Evolutionary conservation across 2,113 vertebrate species (phyloP).

Genomic region (Xiphophorus couchianus): DNA sequence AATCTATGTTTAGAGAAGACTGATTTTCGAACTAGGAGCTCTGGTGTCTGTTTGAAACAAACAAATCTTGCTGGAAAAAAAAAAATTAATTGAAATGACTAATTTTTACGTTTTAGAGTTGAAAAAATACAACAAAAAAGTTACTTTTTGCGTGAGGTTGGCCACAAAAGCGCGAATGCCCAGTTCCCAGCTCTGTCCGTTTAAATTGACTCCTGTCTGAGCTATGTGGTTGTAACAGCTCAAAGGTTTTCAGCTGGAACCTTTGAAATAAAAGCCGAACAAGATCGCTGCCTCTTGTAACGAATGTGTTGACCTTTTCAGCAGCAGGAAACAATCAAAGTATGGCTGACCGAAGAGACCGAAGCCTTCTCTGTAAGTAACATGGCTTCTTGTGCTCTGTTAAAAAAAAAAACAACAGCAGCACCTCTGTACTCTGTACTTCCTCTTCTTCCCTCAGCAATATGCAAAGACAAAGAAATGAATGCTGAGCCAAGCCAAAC

Average conservation of each 20-base stretch:
- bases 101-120: background rate
- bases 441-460: slow-evolving; percentile 17
- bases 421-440: slow-evolving; percentile 3
- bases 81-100: no score
- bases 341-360: background rate
- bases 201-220: background rate
- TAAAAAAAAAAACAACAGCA: slow-evolving; percentile 6
- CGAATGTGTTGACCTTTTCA: background rate
- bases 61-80: no score
- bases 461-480: slow-evolving; percentile 33
- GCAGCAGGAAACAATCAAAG: slow-evolving; percentile 4
- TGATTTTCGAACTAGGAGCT: no score
- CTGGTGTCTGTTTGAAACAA: no score
- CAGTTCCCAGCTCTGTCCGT: background rate
- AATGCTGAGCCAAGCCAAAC: slow-evolving; percentile 27
- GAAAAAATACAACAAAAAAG: background rate
- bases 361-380: background rate
- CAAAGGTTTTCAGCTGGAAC: background rate
- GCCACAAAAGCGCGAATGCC: background rate
- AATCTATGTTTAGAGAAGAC: no score
- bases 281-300: background rate
- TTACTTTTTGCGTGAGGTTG: background rate
- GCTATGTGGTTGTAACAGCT: background rate
- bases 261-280: background rate
- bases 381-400: background rate